phyloP scores from a whole-genome alignment of 2,113 vertebrate genomes.

The Turnix velox region DNA sequence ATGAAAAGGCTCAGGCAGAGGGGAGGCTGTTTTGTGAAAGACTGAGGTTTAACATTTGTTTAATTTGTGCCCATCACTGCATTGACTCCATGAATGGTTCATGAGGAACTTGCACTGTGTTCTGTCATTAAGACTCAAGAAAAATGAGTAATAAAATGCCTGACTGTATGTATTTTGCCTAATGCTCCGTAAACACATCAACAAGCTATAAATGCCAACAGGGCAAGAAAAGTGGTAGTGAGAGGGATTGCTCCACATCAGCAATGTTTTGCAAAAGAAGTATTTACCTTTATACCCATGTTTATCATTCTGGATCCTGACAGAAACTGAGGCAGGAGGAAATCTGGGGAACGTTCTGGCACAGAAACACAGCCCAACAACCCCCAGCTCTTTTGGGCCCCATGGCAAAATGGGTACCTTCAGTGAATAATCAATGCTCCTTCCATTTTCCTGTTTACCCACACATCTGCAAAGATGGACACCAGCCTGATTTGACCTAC shows the following conservation, averaged over 20 bases:
- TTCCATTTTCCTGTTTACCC: neutral
- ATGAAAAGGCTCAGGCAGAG: neutral
- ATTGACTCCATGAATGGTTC: neutral
- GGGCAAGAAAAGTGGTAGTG: neutral
- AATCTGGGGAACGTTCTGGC: neutral
- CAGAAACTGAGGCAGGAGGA: neutral
- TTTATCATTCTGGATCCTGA: neutral
- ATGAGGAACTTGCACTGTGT: neutral
- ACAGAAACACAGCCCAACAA: neutral
- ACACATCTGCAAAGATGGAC: accelerated
- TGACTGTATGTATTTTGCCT: neutral
- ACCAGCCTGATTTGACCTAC: neutral
- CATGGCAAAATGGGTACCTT: neutral
- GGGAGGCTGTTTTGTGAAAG: neutral
- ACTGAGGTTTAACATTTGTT: neutral
- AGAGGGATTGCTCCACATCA: neutral
- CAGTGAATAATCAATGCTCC: neutral
- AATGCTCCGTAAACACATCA: neutral
- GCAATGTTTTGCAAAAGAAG: neutral
- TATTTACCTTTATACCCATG: neutral
- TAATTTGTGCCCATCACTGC: neutral
- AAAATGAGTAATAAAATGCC: neutral
- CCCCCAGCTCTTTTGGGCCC: neutral
- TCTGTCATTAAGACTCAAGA: neutral
- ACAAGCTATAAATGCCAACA: neutral